Evolutionary conservation across 2,113 vertebrate genomes (phyloP), one percentile per base, ranked within the genome.

Genomic region (Columbina picui): DNA sequence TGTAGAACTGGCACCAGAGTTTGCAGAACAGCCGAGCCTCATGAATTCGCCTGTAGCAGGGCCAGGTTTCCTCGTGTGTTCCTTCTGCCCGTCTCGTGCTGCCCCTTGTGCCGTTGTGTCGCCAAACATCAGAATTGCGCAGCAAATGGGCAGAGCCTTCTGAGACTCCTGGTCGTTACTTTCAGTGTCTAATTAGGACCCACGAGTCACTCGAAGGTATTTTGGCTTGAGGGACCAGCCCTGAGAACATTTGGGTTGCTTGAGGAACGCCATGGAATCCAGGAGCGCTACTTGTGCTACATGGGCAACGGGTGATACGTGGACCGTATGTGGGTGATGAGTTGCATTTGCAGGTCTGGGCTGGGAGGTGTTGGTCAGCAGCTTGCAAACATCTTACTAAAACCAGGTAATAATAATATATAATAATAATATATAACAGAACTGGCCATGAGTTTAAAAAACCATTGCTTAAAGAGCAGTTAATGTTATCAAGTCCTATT

Each of bases 401-500:
- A 52, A 36, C 26, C 71, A 59, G 52, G 17, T 57, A 84, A 75
- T 90, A 64, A n/a, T n/a, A n/a, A n/a, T n/a, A n/a, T n/a, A n/a
- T n/a, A n/a, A n/a, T n/a, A n/a, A n/a, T n/a, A n/a, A n/a, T n/a
- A 57, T 65, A 87, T 89, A 87, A 56, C 56, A 89, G 90, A 87
- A 56, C 56, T 38, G 89, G 64, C 94, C 61, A 7, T 76, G 63
- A 78, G 53, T 93, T 95, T 78, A 81, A 91, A 76, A 50, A 75
- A 30, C 32, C 16, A 12, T 65, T 88, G 60, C 71, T 92, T 85
- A 59, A 89, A 82, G 94, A 92, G 61, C 21, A 87, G 57, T 86
- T 96, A 80, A 93, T 91, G 56, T 84, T 87, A 87, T 93, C 78
- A 57, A 71, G 34, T 38, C 70, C 80, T 92, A 71, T 90, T 94